phyloP scores from a whole-genome alignment of 2,113 vertebrate genomes.

The Rhinoderma darwinii region DNA sequence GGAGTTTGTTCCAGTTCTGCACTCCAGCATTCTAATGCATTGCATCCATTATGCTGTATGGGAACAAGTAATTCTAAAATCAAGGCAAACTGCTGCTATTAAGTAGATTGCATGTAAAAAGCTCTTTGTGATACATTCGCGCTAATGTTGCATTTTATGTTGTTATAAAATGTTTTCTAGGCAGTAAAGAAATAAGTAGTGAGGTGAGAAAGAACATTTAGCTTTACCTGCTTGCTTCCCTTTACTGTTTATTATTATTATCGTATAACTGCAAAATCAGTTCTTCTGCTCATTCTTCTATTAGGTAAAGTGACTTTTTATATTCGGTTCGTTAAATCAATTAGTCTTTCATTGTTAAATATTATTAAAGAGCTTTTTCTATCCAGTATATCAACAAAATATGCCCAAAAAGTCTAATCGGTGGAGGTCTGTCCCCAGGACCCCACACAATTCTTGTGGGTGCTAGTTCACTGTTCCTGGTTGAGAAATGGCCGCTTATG shows the following conservation, averaged over 20 bases:
- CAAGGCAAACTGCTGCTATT: conserved; percentile 42
- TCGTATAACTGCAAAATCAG: not conserved
- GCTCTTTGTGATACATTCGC: conserved; percentile 33
- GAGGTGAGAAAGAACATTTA: conserved; percentile 17
- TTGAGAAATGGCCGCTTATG: no score
- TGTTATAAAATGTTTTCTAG: conserved; percentile 49
- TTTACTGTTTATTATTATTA: not conserved
- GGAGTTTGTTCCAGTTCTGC: conserved; percentile 41
- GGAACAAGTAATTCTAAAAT: conserved; percentile 36
- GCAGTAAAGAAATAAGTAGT: conserved; percentile 41
- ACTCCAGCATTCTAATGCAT: conserved; percentile 29
- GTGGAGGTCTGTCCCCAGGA: no score
- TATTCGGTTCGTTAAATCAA: not conserved
- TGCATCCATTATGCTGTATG: conserved; percentile 23
- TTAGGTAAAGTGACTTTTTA: not conserved
- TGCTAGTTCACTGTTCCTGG: no score
- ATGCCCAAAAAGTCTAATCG: no score
- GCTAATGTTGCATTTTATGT: conserved; percentile 46
- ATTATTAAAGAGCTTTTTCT: no score
- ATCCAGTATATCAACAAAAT: not conserved
- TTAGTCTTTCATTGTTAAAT: not conserved
- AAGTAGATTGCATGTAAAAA: conserved; percentile 24
- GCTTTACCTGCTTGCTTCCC: conserved; percentile 12
- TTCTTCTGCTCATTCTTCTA: not conserved
- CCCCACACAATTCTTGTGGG: no score